Conservation (phyloP, 2,797 vertebrate genomes). For the Sebastes hubbsi region DNA sequence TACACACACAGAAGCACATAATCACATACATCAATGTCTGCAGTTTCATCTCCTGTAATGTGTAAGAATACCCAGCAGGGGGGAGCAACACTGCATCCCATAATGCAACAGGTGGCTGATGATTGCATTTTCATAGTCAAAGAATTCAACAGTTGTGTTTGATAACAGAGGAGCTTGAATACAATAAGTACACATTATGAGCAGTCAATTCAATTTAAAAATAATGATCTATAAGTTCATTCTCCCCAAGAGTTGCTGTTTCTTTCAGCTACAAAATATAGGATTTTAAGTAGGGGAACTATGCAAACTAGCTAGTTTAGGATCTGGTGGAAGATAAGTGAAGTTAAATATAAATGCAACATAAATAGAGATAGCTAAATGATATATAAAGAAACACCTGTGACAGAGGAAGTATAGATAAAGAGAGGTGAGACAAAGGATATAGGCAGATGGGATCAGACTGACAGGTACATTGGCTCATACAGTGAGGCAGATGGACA, state of each 20-base stretch:
- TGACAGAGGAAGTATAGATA: background rate
- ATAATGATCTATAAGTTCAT: background rate
- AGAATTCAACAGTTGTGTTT: background rate
- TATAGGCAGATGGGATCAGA: slow-evolving; percentile 8
- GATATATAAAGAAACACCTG: background rate
- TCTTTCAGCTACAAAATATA: background rate
- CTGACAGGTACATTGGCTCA: slow-evolving; percentile 20
- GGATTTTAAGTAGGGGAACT: background rate
- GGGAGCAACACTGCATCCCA: slow-evolving; percentile 31
- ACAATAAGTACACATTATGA: background rate
- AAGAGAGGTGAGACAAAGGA: background rate
- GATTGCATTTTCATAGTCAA: background rate
- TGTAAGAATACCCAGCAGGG: slow-evolving; percentile 41
- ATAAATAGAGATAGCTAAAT: slow-evolving; percentile 11
- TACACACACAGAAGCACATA: background rate
- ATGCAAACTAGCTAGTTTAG: background rate
- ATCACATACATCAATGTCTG: background rate
- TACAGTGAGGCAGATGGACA: slow-evolving; percentile 18
- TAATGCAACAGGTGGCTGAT: slow-evolving; percentile 30
- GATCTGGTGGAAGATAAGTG: background rate
- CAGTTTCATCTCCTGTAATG: background rate
- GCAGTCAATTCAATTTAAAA: too few relatives aligned
- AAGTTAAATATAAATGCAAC: background rate
- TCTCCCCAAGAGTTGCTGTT: background rate
- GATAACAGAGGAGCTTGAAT: background rate